A percentile compares a stretch with the other conserved stretches of the same genome.
Evolutionary conservation across 2,113 vertebrate species (phyloP).

Genomic region (Alexandromys fortis): DNA sequence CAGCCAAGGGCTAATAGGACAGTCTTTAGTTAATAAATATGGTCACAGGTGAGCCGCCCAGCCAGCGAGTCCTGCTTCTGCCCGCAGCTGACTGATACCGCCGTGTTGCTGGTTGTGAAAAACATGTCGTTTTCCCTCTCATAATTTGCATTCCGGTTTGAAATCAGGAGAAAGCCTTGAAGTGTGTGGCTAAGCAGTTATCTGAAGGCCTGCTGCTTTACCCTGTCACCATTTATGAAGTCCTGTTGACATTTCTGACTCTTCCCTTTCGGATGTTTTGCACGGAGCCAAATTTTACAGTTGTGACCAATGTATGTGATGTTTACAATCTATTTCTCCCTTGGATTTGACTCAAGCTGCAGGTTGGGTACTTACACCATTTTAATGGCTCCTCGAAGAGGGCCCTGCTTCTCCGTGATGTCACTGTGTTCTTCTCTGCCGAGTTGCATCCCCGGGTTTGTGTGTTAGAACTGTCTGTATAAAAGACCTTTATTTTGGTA

Average conservation of each 20-base stretch:
- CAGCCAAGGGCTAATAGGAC: constrained; percentile 16
- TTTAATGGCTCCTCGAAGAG: background rate
- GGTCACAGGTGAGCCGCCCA: background rate
- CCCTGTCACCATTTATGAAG: background rate
- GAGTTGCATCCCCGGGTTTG: background rate
- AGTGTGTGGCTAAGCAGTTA: constrained; percentile 7
- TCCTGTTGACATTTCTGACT: background rate
- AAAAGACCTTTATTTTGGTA: background rate
- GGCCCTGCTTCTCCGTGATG: background rate
- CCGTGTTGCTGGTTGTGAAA: background rate
- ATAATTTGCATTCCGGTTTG: constrained; percentile 1
- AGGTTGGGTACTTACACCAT: background rate
- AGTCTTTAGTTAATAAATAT: constrained; percentile 17
- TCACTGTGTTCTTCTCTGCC: background rate
- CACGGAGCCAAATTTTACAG: background rate
- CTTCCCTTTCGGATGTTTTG: background rate
- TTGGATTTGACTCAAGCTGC: background rate
- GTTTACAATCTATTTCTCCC: background rate
- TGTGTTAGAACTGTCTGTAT: background rate
- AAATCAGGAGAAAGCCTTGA: constrained; percentile 25
- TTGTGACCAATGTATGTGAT: background rate
- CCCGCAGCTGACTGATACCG: background rate
- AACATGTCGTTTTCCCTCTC: background rate
- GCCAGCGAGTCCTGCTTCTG: background rate
- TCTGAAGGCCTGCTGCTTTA: background rate